Percentiles rank a stretch among this genome's conserved stretches.
phyloP scores from a whole-genome alignment of 2,797 vertebrate genomes.

The Takifugu ocellatus region DNA sequence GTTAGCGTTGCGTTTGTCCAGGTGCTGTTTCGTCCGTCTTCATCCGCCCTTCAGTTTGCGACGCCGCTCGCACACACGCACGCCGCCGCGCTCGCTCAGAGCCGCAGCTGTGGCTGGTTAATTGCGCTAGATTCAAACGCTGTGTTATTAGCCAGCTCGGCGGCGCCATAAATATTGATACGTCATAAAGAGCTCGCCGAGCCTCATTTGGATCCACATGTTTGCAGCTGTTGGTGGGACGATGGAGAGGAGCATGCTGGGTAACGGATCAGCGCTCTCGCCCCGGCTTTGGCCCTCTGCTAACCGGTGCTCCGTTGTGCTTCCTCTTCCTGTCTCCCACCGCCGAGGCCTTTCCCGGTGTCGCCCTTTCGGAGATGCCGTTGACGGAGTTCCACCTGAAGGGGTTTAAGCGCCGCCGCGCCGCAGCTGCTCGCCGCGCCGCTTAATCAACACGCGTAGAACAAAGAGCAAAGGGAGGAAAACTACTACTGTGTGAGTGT shows the following conservation, averaged over 20 bases:
- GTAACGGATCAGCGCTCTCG: slow-evolving; percentile 14
- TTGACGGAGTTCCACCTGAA: slow-evolving; percentile 68
- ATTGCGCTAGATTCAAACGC: slow-evolving; percentile 68
- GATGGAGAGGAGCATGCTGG: slow-evolving; percentile 4
- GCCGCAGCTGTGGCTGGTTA: slow-evolving; percentile 64
- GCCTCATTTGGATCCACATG: slow-evolving; percentile 65
- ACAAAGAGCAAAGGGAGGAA: slow-evolving; percentile 16
- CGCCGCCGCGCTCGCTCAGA: slow-evolving; percentile 4
- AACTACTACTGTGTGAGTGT: neutral
- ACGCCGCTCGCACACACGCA: slow-evolving; percentile 13
- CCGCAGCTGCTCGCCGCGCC: slow-evolving; percentile 13
- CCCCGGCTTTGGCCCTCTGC: slow-evolving; percentile 59
- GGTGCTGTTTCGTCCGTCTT: too few species aligned
- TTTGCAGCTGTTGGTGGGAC: slow-evolving; percentile 62
- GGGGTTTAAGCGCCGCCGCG: slow-evolving; percentile 48
- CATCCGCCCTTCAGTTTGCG: slow-evolving; percentile 55
- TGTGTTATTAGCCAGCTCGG: slow-evolving; percentile 47
- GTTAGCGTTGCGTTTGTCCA: too few species aligned
- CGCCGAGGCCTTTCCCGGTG: too few species aligned
- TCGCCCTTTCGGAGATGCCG: slow-evolving; percentile 28
- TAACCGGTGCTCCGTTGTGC: slow-evolving; percentile 33
- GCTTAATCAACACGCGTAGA: slow-evolving; percentile 21
- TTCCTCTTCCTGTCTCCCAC: too few species aligned
- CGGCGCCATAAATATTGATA: slow-evolving; percentile 72
- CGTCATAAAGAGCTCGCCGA: slow-evolving; percentile 53